phyloP scores from a whole-genome alignment of 2,797 vertebrate species.

The Anguilla marmorata region DNA sequence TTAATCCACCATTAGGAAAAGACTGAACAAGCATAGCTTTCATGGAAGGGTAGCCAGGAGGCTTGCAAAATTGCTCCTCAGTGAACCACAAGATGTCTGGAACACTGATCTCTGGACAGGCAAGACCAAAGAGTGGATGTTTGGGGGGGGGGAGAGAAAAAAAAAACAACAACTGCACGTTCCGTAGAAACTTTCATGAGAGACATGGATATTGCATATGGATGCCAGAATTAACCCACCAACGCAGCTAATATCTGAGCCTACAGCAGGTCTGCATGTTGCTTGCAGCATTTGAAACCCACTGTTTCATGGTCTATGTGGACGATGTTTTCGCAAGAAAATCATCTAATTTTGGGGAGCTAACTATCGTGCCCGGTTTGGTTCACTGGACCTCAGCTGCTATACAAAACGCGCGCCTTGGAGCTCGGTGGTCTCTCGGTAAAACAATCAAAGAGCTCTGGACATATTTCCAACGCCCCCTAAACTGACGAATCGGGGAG shows the following conservation, averaged over 20 bases:
- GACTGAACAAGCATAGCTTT: no score
- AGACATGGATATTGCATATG: background rate
- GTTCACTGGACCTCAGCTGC: background rate
- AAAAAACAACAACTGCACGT: no score
- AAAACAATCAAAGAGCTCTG: conserved; percentile 30
- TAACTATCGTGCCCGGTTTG: background rate
- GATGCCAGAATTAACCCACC: background rate
- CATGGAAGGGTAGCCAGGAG: no score
- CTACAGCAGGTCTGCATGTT: background rate
- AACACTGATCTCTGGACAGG: no score
- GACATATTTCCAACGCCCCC: conserved; percentile 42
- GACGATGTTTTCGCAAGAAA: background rate
- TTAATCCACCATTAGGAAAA: no score
- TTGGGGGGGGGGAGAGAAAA: no score
- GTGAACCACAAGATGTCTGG: no score
- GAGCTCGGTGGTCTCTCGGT: background rate
- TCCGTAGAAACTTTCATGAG: background rate
- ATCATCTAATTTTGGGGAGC: background rate
- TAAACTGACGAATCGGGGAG: conserved; percentile 51
- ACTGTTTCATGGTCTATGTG: background rate
- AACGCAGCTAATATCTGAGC: background rate
- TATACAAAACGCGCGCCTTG: background rate
- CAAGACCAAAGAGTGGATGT: no score
- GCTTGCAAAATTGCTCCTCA: no score
- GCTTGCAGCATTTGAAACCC: background rate